Percentiles rank a stretch among this genome's conserved stretches.
phyloP scores from a whole-genome alignment of 2,113 vertebrate species.

The Laterallus jamaicensis region DNA sequence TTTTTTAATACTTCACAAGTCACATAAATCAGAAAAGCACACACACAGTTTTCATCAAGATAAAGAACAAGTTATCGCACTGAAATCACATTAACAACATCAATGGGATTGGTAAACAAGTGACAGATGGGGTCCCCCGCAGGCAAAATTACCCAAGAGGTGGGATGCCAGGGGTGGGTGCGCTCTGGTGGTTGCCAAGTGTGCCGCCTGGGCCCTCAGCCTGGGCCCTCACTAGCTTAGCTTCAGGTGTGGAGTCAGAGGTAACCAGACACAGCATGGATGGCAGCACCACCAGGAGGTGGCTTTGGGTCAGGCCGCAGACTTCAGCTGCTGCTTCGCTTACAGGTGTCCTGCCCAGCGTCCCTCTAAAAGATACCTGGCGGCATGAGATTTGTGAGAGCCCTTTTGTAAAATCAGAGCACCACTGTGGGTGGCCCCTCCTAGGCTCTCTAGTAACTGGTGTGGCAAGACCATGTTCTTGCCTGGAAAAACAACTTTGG shows the following conservation, averaged over 20 bases:
- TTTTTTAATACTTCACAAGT: neutral
- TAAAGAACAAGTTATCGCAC: neutral
- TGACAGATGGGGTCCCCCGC: neutral
- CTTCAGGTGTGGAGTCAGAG: neutral
- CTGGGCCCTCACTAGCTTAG: neutral
- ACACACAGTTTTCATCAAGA: neutral
- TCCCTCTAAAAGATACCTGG: neutral
- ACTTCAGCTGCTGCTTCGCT: neutral
- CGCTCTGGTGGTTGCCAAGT: neutral
- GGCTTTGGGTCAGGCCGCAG: neutral
- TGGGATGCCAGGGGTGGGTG: too few relatives aligned
- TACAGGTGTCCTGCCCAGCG: fast-evolving
- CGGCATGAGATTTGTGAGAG: neutral
- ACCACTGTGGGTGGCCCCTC: neutral
- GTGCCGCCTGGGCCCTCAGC: fast-evolving
- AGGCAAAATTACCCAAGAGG: neutral
- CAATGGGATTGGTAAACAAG: neutral
- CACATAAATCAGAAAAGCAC: neutral
- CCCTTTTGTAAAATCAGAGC: neutral
- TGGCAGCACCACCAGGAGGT: neutral
- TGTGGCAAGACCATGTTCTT: neutral
- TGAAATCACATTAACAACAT: neutral
- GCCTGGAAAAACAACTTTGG: neutral
- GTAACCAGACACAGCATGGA: neutral
- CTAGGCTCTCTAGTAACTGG: neutral